Base-by-base conservation (phyloP, 2,113 vertebrate genomes). In the Guaruba guarouba region DNA sequence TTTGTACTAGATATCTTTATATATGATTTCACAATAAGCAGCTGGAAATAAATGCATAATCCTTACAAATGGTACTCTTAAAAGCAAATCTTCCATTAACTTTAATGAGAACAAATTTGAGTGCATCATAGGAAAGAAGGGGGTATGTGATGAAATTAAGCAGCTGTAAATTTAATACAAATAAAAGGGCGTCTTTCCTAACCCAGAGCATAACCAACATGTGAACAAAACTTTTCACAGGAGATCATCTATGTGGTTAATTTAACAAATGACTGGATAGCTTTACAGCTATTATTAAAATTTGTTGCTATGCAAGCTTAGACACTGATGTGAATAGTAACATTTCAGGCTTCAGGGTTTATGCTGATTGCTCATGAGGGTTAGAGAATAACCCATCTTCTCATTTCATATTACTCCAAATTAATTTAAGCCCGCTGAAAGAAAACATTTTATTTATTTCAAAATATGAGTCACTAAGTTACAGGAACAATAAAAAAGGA, bases 201-300 rank as follows among this genome's bases (percentile, higher is more conserved):
- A 81, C 4, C 6, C 17, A 66, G 10, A 57, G 31, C 31, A 61
- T 57, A 84, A 84, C 67, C 70, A 85, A 80, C 41, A 39, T 41
- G 41, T 92, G 76, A 33, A 67, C 39, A 74, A 88, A 90, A 55
- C 37, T 85, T 95, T 94, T 59, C 35, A 39, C 5, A 22, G 31
- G 49, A 95, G 64, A 86, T 86, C 88, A 81, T 70, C 82, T 80
- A 67, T 11, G 46, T 82, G 48, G 13, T 17, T 51, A 88, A 68
- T 74, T 95, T 90, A 92, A 43, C 33, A 91, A 90, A 74, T 74
- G n/a, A 86, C 74, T 86, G 29, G 61, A 55, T 83, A 88, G 80
- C 69, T 94, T 96, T 93, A 82, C 55, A 83, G 13, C 16, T 35
- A 55, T 75, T 88, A 92, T 64, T 93, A 90, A 88, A 85, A 93